phyloP scores from a whole-genome alignment of 1,140 invertebrate species.

The Lucilia cuprina region DNA sequence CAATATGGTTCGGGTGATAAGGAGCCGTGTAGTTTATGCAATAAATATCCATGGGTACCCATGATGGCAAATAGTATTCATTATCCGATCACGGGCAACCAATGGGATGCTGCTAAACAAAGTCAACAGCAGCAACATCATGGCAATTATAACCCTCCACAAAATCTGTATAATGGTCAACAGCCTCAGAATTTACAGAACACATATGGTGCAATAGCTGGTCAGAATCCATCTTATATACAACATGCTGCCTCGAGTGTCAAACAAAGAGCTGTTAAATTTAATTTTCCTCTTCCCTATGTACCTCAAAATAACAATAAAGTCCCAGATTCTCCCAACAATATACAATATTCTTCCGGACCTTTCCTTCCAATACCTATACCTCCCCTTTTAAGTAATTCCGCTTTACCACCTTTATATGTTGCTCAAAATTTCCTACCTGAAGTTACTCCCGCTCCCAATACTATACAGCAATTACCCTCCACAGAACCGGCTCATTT shows the following conservation, averaged over 20 bases:
- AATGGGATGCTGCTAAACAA: conserved; percentile 43
- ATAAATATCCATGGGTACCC: conserved; percentile 79
- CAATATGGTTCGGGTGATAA: conserved; percentile 42
- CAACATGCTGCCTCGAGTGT: conserved; percentile 29
- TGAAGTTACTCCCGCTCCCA: conserved; percentile 39
- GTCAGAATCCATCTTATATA: not conserved
- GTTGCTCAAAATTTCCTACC: conserved; percentile 65
- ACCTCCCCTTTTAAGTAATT: conserved; percentile 64
- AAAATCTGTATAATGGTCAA: conserved; percentile 25
- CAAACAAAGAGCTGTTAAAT: conserved; percentile 54
- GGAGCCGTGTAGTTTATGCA: conserved; percentile 73
- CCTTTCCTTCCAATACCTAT: conserved; percentile 63
- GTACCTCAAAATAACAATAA: conserved; percentile 51
- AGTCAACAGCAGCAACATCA: conserved; percentile 37
- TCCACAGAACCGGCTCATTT: conserved; percentile 40
- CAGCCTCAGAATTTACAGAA: not conserved
- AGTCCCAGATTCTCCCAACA: conserved; percentile 22
- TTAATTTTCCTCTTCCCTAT: conserved; percentile 38
- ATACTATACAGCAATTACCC: conserved; percentile 42
- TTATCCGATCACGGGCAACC: conserved; percentile 52
- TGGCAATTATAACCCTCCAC: conserved; percentile 6
- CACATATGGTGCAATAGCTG: not conserved
- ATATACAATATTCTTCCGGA: not conserved
- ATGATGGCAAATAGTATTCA: conserved; percentile 65
- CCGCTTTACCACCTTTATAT: conserved; percentile 67